phyloP scores from a whole-genome alignment of 2,888 invertebrate genomes.

The Clunio marinus region DNA sequence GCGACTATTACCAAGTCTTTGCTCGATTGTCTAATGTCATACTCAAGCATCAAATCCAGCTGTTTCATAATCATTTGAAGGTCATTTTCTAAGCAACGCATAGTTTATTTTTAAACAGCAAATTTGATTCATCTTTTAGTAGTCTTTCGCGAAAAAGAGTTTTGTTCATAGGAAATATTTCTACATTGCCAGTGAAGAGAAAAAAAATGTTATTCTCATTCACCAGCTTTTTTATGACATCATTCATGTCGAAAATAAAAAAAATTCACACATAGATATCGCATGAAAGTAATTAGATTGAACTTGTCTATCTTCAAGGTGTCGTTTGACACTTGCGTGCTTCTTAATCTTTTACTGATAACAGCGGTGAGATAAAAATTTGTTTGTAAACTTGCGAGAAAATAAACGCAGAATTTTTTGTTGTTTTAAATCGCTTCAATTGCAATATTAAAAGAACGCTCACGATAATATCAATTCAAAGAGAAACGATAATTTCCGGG shows the following conservation, averaged over 20 bases:
- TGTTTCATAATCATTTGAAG: slow-evolving; percentile 11
- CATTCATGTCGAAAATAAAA: slow-evolving; percentile 9
- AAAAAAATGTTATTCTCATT: not conserved
- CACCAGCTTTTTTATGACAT: not conserved
- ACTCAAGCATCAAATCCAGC: not conserved
- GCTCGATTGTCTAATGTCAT: not conserved
- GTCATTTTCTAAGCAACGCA: slow-evolving; percentile 7
- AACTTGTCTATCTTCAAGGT: not conserved
- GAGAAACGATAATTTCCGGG: slow-evolving; percentile 5
- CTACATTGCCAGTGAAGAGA: not conserved
- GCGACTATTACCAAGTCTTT: not conserved
- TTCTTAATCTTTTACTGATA: not conserved
- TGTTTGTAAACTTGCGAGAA: not conserved
- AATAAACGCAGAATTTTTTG: not conserved
- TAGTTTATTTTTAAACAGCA: not conserved
- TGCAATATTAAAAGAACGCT: not conserved
- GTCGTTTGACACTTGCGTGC: not conserved
- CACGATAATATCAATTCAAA: slow-evolving; percentile 6
- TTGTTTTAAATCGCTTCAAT: not conserved
- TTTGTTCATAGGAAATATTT: not conserved
- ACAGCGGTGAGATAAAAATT: not conserved
- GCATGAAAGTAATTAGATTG: slow-evolving; percentile 3
- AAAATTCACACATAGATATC: slow-evolving; percentile 21
- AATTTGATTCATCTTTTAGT: slow-evolving; percentile 4
- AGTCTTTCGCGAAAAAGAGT: not conserved